A percentile compares a stretch with the other conserved stretches of the same genome.
phyloP scores from a whole-genome alignment of 2,113 vertebrate species.

The Uria aalge region DNA sequence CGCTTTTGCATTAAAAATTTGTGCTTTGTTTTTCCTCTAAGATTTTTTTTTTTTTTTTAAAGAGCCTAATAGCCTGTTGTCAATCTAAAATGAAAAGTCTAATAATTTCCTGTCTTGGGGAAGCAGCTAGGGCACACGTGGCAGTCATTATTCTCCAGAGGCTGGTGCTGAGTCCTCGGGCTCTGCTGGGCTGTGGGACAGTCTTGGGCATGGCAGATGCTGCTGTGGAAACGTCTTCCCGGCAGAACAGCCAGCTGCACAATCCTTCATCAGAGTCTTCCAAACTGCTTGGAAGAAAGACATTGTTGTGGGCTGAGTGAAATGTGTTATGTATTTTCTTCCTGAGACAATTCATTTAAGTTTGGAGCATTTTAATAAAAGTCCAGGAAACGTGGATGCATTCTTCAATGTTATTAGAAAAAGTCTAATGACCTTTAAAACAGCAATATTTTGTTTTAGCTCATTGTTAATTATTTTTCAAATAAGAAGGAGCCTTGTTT shows the following conservation, averaged over 20 bases:
- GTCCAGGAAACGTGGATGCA: neutral
- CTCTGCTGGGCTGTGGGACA: neutral
- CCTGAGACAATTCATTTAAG: neutral
- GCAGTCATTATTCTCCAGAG: neutral
- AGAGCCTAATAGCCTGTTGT: neutral
- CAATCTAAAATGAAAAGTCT: neutral
- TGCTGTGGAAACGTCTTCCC: neutral
- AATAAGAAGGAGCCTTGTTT: neutral
- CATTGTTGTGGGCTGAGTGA: neutral
- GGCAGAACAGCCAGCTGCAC: neutral
- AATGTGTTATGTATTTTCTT: neutral
- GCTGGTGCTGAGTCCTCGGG: neutral
- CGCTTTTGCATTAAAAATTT: neutral
- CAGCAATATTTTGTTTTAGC: neutral
- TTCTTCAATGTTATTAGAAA: neutral
- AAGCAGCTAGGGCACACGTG: neutral
- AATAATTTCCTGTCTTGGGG: neutral
- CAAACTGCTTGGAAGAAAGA: neutral
- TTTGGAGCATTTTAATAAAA: neutral
- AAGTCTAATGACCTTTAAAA: neutral
- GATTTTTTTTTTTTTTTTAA: neutral
- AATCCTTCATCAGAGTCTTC: neutral
- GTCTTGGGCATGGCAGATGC: fast-evolving
- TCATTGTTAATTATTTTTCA: neutral
- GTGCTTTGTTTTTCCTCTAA: neutral